Base-by-base conservation (phyloP, 2,888 invertebrate species). In the Aromia moschata region DNA sequence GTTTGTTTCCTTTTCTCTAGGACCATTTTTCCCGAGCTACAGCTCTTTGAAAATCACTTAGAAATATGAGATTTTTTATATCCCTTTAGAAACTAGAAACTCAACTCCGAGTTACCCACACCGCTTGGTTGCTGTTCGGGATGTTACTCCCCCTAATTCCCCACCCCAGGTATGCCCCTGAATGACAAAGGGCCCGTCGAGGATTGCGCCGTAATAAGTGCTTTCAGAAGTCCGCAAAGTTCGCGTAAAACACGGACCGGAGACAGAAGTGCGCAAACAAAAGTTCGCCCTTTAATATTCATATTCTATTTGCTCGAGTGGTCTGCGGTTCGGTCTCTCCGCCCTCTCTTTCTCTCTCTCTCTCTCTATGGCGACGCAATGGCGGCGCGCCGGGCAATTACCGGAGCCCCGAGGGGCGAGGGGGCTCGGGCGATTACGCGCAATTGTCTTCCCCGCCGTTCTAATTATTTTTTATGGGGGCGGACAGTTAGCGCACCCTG, bases 251-350 rank as follows among this genome's bases (percentile, higher is more conserved):
- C 58, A 57, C 56, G 36, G 60, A 25, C 54, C 51, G 55, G 43
- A 60, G 53, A 54, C 51, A 12, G 31, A 52, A 52, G 20, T 30
- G 61, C 51, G 61, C 63, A 65, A 68, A 68, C 68, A 69, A 66
- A 70, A 69, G 64, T 67, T 66, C 57, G 57, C 58, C 60, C 64
- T 70, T 68, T 69, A 70, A 64, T 69, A 69, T 70, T 69, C 70
- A 70, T 70, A 69, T 67, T 68, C 64, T 64, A 68, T 69, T 68
- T 70, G 59, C 65, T 67, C 69, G 64, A 70, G 72, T 68, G 63
- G 33, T 51, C 30, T 11, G 56, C 43, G 60, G 43, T 58, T 60
- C 49, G 36, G 57, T 52, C 60, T 56, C n/a, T n/a, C n/a, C n/a
- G n/a, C n/a, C n/a, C n/a, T n/a, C n/a, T n/a, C n/a, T n/a, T n/a